Evolutionary conservation across 2,113 vertebrate species (phyloP), one percentile per base, ranked within the genome.

Genomic region (Brienomyrus longianalis): DNA sequence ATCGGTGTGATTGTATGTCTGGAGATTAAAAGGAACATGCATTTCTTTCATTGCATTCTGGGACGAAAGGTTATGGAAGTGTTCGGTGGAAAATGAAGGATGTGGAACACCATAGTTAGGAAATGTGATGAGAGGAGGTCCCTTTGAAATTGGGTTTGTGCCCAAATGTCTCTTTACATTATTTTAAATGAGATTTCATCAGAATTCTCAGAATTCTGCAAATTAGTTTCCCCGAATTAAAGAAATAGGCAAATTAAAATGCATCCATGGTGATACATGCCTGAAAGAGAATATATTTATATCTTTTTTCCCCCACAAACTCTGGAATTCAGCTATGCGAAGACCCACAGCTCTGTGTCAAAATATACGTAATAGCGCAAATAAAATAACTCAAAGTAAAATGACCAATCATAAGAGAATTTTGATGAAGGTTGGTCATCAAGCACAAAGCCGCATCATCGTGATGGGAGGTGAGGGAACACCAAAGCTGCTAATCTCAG

Each of bases 101-200:
- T n/a, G 45, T 48, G 45, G 83, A 84, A 48, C 47, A 11, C 45
- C 83, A 48, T 3, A 47, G 83, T 48, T 47, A n/a, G 83, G 39
- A n/a, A 23, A 23, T 23, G 5, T 48, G 17, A 84, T 47, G 45
- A 47, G 23, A 39, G 3, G 45, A 19, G 45, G 83, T 9, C 43
- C 17, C 21, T 84, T 47, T 21, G 45, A 84, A 84, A 84, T 47
- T 45, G 45, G 83, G 39, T 84, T 84, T 84, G 17, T 43, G 39
- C 83, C 83, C 83, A 84, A 47, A 84, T 48, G 83, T 84, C 83
- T 48, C 83, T 43, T 43, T 43, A 43, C 74, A 80, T 80, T 80
- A 80, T 80, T 80, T 11, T 47, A 84, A 84, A 48, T 48, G 45
- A 84, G 83, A 84, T 84, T 84, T 84, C 83, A 84, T 48, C 45